Conservation (phyloP, 2,797 vertebrate species). For the Sciurus carolinensis region DNA sequence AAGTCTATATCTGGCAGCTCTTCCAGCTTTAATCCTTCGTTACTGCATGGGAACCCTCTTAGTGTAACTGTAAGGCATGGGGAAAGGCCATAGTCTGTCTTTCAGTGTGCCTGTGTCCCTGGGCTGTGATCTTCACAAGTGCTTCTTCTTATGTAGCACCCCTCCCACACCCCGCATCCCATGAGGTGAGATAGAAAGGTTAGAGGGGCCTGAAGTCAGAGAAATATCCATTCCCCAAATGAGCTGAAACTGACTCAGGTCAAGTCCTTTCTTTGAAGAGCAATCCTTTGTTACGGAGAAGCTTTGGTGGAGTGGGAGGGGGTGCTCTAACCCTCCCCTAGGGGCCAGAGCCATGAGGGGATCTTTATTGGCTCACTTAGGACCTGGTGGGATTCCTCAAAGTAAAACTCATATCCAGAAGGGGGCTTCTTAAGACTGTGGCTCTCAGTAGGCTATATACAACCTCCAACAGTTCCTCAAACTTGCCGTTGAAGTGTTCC, state of each 20-base stretch:
- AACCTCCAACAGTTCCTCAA: neutral
- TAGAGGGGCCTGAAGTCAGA: neutral
- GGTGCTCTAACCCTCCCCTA: neutral
- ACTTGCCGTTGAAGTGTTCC: neutral
- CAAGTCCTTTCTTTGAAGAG: neutral
- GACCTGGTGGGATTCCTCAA: neutral
- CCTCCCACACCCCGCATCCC: neutral
- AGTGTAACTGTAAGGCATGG: rapidly evolving
- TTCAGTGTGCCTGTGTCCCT: neutral
- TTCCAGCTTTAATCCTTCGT: rapidly evolving
- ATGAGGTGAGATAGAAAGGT: neutral
- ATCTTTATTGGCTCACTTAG: neutral
- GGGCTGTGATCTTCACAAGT: neutral
- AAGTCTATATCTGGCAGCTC: neutral
- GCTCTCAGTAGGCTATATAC: neutral
- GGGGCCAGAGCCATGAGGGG: neutral
- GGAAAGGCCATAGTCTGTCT: neutral
- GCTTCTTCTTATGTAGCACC: neutral
- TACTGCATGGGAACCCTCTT: neutral
- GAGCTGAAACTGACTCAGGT: neutral
- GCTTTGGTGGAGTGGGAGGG: neutral
- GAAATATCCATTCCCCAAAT: neutral
- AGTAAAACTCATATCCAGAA: neutral
- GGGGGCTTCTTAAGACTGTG: neutral
- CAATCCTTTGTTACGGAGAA: neutral